Conservation (phyloP, 2,113 vertebrate genomes). For the Gorilla gorilla region DNA sequence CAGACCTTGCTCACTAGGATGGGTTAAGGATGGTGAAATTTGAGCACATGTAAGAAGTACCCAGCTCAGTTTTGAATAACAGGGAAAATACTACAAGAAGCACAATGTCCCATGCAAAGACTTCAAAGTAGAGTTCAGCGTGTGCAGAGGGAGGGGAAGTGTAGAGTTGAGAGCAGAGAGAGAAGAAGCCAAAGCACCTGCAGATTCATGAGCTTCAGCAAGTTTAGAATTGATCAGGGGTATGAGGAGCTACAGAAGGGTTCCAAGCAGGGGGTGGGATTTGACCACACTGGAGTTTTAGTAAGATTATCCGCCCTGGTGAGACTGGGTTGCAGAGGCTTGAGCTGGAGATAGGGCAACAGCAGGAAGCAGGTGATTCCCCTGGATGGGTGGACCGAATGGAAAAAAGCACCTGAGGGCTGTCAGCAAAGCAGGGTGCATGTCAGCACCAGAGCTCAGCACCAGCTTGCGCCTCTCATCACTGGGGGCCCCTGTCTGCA, state of each 20-base stretch:
- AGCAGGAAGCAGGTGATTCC: neutral
- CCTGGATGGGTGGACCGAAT: rapidly evolving
- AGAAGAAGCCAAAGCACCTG: rapidly evolving
- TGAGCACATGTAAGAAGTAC: neutral
- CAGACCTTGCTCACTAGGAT: neutral
- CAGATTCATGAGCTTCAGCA: rapidly evolving
- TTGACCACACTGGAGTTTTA: rapidly evolving
- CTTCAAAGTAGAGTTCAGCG: neutral
- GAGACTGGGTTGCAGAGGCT: rapidly evolving
- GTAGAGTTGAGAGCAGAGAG: neutral
- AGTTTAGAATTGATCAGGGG: no score
- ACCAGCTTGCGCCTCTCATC: neutral
- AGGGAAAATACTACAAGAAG: neutral
- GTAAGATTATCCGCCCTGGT: neutral
- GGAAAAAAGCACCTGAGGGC: neutral
- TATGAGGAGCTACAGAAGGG: rapidly evolving
- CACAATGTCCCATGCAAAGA: neutral
- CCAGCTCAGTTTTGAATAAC: neutral
- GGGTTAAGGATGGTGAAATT: rapidly evolving
- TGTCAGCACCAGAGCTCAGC: no score
- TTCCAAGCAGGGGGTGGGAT: rapidly evolving
- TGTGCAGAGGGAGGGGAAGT: rapidly evolving
- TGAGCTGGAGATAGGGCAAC: neutral
- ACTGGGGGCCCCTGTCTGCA: no score
- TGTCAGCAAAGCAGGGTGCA: rapidly evolving